A percentile compares a stretch with the other conserved stretches of the same genome.
Evolutionary conservation across 2,797 vertebrate genomes (phyloP).

Genomic region (Pseudochirops corinnae): DNA sequence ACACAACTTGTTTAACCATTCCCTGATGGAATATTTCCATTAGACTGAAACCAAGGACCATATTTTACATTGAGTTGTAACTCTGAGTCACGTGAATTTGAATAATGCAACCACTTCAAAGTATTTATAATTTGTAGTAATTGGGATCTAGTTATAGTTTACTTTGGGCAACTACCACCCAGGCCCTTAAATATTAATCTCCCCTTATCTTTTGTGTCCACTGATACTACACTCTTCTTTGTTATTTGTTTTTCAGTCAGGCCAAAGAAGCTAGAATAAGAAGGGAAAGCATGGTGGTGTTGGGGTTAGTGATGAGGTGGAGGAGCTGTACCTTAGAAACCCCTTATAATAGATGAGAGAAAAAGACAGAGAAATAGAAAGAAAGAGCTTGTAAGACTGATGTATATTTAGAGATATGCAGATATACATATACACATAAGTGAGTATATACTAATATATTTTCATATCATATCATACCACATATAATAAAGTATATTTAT

Average conservation of each 20-base stretch:
- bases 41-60: background rate
- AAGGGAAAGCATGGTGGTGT: background rate
- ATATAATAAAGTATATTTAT: background rate
- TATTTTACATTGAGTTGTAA: background rate
- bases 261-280: background rate
- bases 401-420: background rate
- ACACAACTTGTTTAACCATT: background rate
- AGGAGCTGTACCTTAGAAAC: background rate
- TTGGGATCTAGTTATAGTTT: background rate
- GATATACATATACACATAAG: background rate
- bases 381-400: background rate
- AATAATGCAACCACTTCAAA: background rate
- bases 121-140: background rate
- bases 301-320: background rate
- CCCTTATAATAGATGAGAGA: background rate
- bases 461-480: no score
- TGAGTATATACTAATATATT: background rate
- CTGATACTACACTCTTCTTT: background rate
- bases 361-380: background rate
- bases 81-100: background rate
- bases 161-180: background rate
- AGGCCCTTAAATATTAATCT: background rate
- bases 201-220: background rate
- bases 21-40: background rate
- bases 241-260: background rate